A percentile compares a stretch with the other conserved stretches of the same genome.
Conservation (phyloP, 2,888 invertebrate species). For the Caenorhabditis sp. region DNA sequence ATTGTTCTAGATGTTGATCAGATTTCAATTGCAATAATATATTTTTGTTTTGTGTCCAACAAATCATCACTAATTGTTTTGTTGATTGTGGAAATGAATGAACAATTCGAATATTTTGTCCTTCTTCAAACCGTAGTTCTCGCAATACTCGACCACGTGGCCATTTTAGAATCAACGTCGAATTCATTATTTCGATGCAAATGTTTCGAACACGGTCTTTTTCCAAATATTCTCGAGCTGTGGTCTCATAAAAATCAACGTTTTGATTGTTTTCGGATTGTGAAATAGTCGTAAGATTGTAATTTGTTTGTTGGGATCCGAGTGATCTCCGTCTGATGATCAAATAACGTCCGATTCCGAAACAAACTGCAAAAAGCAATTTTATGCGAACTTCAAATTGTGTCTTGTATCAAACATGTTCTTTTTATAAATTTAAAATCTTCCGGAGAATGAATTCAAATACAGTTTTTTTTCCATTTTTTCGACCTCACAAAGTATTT, state of each 20-base stretch:
- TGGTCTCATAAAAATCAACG: no score
- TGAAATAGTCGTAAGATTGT: no score
- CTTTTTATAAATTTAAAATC: no score
- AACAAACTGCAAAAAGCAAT: constrained; percentile 76
- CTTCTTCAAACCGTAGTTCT: constrained; percentile 81
- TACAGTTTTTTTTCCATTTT: no score
- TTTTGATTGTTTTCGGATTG: no score
- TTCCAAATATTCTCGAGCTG: constrained; percentile 69
- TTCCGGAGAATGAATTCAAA: no score
- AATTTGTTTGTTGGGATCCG: no score
- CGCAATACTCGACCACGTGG: constrained; percentile 85
- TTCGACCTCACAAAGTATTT: no score
- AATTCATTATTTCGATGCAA: constrained; percentile 38
- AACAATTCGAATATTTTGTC: constrained; percentile 72
- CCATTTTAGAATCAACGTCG: constrained; percentile 50
- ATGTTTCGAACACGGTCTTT: constrained; percentile 59
- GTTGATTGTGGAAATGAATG: constrained; percentile 76
- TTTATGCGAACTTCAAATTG: no score
- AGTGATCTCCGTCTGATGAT: constrained; percentile 75
- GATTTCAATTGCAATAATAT: constrained; percentile 84
- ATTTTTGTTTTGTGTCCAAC: constrained; percentile 85
- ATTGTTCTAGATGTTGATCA: constrained; percentile 40
- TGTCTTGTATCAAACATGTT: no score
- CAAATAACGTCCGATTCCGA: constrained; percentile 88
- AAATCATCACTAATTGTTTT: constrained; percentile 79